Conservation (phyloP, 2,113 vertebrate genomes). For the Semicossyphus pulcher region DNA sequence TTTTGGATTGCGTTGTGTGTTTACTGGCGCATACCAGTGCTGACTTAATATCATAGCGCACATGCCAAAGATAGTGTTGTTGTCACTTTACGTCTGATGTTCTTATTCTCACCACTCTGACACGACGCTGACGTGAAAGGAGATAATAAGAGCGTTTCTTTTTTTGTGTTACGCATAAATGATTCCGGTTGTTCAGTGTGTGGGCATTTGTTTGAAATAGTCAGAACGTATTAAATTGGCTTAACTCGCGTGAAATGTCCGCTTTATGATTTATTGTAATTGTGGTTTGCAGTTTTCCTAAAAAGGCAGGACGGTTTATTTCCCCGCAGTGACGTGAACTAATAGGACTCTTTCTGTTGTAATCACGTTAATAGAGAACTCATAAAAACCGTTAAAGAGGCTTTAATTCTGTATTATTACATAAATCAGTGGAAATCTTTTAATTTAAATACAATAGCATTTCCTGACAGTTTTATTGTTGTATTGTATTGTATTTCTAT, state of each 20-base stretch:
- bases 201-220: neutral
- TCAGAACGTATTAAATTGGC: neutral
- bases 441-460: neutral
- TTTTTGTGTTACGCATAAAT: neutral
- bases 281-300: neutral
- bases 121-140: slow-evolving; percentile 4
- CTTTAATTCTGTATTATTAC: neutral
- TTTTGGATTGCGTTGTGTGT: slow-evolving; percentile 76
- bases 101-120: slow-evolving; percentile 40
- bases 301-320: neutral
- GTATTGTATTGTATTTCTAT: neutral
- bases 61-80: slow-evolving; percentile 71
- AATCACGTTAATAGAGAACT: slow-evolving; percentile 14
- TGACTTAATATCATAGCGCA: slow-evolving; percentile 75
- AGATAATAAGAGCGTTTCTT: slow-evolving; percentile 1
- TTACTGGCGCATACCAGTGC: slow-evolving; percentile 71
- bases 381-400: neutral
- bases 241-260: neutral
- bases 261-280: slow-evolving; percentile 20
- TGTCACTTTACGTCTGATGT: slow-evolving; percentile 61
- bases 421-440: neutral
- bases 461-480: neutral
- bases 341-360: slow-evolving; percentile 4
- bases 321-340: slow-evolving; percentile 1
- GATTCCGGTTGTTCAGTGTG: neutral